Conservation (phyloP, 2,113 vertebrate genomes). For the Pomatorhinus ruficollis region DNA sequence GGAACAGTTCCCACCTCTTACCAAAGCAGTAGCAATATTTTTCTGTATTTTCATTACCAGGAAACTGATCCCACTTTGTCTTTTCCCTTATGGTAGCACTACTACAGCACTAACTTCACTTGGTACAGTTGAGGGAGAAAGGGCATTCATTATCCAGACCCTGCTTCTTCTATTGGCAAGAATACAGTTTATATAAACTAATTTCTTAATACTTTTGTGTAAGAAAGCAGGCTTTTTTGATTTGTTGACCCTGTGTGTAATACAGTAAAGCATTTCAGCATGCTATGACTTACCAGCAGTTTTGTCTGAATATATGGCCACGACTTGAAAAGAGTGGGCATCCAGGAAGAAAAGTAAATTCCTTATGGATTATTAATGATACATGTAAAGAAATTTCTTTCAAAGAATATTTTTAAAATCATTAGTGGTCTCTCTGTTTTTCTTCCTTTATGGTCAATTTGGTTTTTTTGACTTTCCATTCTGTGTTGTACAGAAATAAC, state of each 20-base stretch:
- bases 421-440: neutral
- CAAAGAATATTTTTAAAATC: slow-evolving; percentile 23
- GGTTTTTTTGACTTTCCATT: neutral
- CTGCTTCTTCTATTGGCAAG: neutral
- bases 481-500: neutral
- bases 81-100: neutral
- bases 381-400: neutral
- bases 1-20: neutral
- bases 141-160: neutral
- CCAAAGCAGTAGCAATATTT: neutral
- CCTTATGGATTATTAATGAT: neutral
- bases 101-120: neutral
- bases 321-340: neutral
- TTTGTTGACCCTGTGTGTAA: neutral
- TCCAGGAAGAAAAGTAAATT: neutral
- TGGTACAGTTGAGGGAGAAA: neutral
- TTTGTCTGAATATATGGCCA: neutral
- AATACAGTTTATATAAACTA: neutral
- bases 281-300: neutral
- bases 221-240: neutral
- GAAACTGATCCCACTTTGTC: neutral
- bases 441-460: neutral
- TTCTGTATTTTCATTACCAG: neutral
- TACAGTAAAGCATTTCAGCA: neutral
- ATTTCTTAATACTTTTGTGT: neutral